Evolutionary conservation across 2,888 invertebrate species (phyloP).

Genomic region (Tenthredo distinguenda): DNA sequence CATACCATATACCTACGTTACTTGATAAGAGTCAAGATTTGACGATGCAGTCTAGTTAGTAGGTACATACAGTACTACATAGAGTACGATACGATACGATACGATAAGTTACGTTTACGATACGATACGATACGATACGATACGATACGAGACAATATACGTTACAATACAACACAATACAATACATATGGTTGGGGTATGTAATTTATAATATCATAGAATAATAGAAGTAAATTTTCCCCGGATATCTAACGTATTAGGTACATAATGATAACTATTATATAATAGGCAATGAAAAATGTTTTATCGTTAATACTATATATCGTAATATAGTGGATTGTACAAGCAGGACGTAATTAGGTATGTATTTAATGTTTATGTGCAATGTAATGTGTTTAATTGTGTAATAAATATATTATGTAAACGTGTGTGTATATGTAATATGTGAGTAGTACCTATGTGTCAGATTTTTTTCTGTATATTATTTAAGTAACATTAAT

Average conservation of each 20-base stretch:
- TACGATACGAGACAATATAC: constrained; percentile 38
- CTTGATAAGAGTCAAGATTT: constrained; percentile 42
- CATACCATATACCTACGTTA: constrained; percentile 14
- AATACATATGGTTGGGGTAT: background rate
- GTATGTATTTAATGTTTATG: background rate
- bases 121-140: constrained; percentile 31
- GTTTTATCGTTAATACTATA: constrained; percentile 48
- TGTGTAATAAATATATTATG: background rate
- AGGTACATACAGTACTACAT: constrained; percentile 33
- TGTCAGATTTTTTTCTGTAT: too few species aligned
- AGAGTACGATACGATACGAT: constrained; percentile 24
- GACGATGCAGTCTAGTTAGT: constrained; percentile 42
- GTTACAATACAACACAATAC: constrained; percentile 37
- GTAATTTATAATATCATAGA: constrained; percentile 8
- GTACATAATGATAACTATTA: background rate
- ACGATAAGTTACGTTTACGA: constrained; percentile 34
- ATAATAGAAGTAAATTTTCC: background rate
- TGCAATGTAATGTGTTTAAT: background rate
- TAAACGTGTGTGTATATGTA: too few species aligned
- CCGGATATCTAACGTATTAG: background rate
- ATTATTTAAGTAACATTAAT: background rate
- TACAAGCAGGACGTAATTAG: constrained; percentile 60
- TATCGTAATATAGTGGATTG: constrained; percentile 56
- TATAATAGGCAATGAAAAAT: constrained; percentile 46
- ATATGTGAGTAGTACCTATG: too few species aligned